Percentiles rank a stretch among this genome's conserved stretches.
Conservation (phyloP, 2,113 vertebrate genomes). For the Glaucidium brasilianum region DNA sequence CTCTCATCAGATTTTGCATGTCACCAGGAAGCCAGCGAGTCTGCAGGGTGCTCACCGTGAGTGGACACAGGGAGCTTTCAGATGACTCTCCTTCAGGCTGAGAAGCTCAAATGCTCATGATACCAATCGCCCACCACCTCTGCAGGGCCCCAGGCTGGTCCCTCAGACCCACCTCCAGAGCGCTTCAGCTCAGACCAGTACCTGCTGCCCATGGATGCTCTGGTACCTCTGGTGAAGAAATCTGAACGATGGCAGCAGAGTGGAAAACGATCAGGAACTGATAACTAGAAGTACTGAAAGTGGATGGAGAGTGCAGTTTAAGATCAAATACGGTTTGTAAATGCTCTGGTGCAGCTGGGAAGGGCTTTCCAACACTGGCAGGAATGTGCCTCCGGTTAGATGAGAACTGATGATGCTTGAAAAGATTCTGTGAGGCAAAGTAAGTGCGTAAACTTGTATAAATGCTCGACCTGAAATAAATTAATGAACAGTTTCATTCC, state of each 20-base stretch:
- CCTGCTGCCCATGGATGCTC: not conserved
- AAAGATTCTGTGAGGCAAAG: constrained; percentile 30
- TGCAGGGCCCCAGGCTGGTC: not conserved
- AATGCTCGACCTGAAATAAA: not conserved
- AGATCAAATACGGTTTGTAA: not conserved
- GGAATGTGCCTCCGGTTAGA: not conserved
- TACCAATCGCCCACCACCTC: accelerated
- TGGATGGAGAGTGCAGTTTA: no score
- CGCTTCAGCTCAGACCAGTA: not conserved
- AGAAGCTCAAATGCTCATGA: not conserved
- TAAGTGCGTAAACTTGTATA: constrained; percentile 39
- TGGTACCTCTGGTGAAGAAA: not conserved
- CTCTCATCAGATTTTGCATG: not conserved
- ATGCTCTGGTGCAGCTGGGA: not conserved
- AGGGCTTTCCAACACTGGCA: not conserved
- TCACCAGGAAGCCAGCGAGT: accelerated
- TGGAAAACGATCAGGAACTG: not conserved
- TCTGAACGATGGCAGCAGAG: not conserved
- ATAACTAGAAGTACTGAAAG: not conserved
- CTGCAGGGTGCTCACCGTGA: not conserved
- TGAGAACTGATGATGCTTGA: constrained; percentile 17
- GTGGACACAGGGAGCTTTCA: not conserved
- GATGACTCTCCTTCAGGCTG: not conserved
- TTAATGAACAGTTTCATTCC: constrained; percentile 10
- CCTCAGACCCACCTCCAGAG: not conserved